Evolutionary conservation across 2,888 invertebrate genomes (phyloP).

Genomic region (Spatulosminthurus flaviceps): DNA sequence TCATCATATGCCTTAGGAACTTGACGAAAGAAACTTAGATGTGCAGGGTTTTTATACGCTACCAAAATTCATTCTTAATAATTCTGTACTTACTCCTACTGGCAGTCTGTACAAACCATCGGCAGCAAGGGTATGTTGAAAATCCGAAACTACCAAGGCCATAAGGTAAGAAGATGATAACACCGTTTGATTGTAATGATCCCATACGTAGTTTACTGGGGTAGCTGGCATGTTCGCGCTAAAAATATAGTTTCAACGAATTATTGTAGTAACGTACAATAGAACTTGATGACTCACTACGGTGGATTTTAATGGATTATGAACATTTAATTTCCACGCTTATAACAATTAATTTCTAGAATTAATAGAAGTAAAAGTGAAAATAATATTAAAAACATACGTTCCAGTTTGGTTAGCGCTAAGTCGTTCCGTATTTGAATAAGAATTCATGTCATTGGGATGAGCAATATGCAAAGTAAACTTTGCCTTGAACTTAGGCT

Average conservation of each 20-base stretch:
- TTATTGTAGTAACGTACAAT: too few species aligned
- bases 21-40: too few species aligned
- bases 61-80: neutral
- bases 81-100: slow-evolving; percentile 32
- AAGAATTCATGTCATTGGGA: slow-evolving; percentile 46
- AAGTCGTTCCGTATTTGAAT: neutral
- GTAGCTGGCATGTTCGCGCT: neutral
- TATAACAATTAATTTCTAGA: too few species aligned
- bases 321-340: too few species aligned
- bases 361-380: too few species aligned
- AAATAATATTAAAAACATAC: too few species aligned
- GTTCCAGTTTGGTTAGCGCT: neutral
- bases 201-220: slow-evolving; percentile 30
- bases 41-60: too few species aligned
- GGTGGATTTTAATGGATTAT: too few species aligned
- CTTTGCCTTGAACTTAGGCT: slow-evolving; percentile 54
- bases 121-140: slow-evolving; percentile 21
- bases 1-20: too few species aligned
- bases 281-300: too few species aligned
- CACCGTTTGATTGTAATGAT: slow-evolving; percentile 35
- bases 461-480: slow-evolving; percentile 52
- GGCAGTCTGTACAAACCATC: slow-evolving; percentile 25
- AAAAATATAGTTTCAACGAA: too few species aligned
- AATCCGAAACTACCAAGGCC: slow-evolving; percentile 56
- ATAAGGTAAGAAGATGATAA: slow-evolving; percentile 57